Evolutionary conservation across 2,797 vertebrate species (phyloP), one percentile per base, ranked within the genome.

Genomic region (Urosaurus nigricauda): DNA sequence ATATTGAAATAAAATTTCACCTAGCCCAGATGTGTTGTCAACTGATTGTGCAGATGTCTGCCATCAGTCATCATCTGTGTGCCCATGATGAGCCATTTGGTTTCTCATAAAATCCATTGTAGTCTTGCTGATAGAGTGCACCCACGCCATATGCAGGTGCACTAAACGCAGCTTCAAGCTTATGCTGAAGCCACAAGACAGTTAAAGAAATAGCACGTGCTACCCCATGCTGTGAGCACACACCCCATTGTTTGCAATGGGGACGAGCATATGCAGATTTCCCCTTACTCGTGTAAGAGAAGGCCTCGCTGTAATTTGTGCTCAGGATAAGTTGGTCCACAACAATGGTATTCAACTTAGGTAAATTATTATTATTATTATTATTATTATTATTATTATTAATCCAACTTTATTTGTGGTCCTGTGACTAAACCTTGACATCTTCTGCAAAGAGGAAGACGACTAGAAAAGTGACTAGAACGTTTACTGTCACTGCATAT

Each of bases 401-500:
- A 75, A 7, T 40, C 47, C 24, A 47, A 16, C 82, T 63, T 83
- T 51, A 19, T n/a, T 71, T 21, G 5, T 40, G 58, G 24, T 26
- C 35, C 35, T 82, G 2, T 82, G 37, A 14, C 35, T 82, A 24
- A 73, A 4, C 11, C 29, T 21, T 71, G 78, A 80, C 35, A 53
- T 79, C 29, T 87, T n/a, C 89, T 37, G 70, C 6, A 88, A 86
- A 84, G 26, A 26, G 2, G 24, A 35, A 87, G 0, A 68, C 4
- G 24, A 89, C 43, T 24, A 85, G 74, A 63, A 63, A 5, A 40
- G 87, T 24, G 2, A 29, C 19, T 84, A 53, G 32, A 68, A 79
- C 63, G 43, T 4, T 71, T 89, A 79, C 83, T 78, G 56, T 83
- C 65, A 56, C 74, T 90, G 12, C 21, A 80, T 71, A 47, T 56